A percentile compares a stretch with the other conserved stretches of the same genome.
Conservation (phyloP, 2,888 invertebrate genomes). For the Cyaniris semiargus region DNA sequence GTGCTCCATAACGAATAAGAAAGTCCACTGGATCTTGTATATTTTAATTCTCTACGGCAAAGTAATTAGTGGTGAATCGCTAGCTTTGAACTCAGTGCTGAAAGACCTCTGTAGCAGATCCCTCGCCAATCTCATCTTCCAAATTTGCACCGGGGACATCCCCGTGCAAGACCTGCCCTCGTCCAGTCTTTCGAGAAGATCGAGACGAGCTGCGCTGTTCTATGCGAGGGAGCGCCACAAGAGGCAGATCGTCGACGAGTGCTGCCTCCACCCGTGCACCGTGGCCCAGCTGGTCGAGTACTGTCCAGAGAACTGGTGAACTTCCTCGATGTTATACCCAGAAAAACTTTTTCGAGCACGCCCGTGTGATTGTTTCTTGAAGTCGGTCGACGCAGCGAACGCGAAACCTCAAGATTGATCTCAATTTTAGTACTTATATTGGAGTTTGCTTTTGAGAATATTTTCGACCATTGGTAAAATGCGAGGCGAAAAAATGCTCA, state of each 20-base stretch:
- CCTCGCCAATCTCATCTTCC: constrained; percentile 53
- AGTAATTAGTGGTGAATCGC: constrained; percentile 49
- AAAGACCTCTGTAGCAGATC: constrained; percentile 57
- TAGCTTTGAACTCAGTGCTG: constrained; percentile 54
- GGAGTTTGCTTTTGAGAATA: constrained; percentile 13
- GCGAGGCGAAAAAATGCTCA: background rate
- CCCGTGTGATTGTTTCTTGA: background rate
- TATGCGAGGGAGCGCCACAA: constrained; percentile 52
- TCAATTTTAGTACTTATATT: constrained; percentile 36
- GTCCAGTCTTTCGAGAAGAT: constrained; percentile 50
- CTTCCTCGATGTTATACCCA: background rate
- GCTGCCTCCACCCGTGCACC: constrained; percentile 61
- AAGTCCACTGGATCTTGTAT: constrained; percentile 51
- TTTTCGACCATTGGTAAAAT: background rate
- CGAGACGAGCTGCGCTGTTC: constrained; percentile 55
- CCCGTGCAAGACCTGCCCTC: constrained; percentile 50
- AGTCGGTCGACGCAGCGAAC: constrained; percentile 20
- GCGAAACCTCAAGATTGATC: constrained; percentile 41
- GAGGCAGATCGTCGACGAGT: constrained; percentile 60
- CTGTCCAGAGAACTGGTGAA: constrained; percentile 69
- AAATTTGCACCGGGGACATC: constrained; percentile 57
- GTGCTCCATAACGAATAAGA: constrained; percentile 49
- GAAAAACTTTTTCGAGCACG: constrained; percentile 23
- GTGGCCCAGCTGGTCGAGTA: constrained; percentile 63
- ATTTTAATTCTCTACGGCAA: constrained; percentile 52